Evolutionary conservation across 2,888 invertebrate species (phyloP), one percentile per base, ranked within the genome.

Genomic region (Digitonthophagus gazella): DNA sequence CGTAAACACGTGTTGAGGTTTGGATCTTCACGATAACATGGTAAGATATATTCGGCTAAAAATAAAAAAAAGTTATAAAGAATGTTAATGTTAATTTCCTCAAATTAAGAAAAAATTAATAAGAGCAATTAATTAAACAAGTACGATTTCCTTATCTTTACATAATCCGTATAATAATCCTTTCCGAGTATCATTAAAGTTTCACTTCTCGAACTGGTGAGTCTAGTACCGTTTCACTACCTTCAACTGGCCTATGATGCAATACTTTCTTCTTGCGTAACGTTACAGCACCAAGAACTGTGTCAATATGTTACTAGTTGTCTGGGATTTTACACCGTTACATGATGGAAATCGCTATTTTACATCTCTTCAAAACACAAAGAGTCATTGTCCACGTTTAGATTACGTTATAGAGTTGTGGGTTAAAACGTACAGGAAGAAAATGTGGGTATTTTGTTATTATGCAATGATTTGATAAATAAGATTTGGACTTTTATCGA

Each of bases 31-130:
- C 88, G 88, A 72, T 85, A 86, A 82, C 93, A 93, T 54, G 91
- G 90, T 64, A 87, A 79, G 72, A 92, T 89, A 81, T 92, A 92
- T 74, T 90, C 90, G 71, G 91, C 91, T 92, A 86, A 22, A 86
- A 87, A 76, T 69, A 75, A 74, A 68, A 71, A 67, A 58, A 18
- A 58, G n/a, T n/a, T n/a, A n/a, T n/a, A n/a, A n/a, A n/a, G n/a
- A n/a, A n/a, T n/a, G n/a, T n/a, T 64, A 3, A 19, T 18, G 15
- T 64, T 64, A 64, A 22, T 64, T 64, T 19, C 11, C 2, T 64
- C 19, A 69, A 65, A 69, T 61, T n/a, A 57, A n/a, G 15, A 4
- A 3, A 5, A 57, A 57, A 15, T 3, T n/a, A 3, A n/a, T 19
- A 19, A n/a, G n/a, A n/a, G n/a, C 18, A 16, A 15, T 57, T 57